These are phyloP conservation scores for Rhabdornis inornatus DNA, from an alignment of 2,113 vertebrate genomes.

Conservation along the genomic window DNA sequence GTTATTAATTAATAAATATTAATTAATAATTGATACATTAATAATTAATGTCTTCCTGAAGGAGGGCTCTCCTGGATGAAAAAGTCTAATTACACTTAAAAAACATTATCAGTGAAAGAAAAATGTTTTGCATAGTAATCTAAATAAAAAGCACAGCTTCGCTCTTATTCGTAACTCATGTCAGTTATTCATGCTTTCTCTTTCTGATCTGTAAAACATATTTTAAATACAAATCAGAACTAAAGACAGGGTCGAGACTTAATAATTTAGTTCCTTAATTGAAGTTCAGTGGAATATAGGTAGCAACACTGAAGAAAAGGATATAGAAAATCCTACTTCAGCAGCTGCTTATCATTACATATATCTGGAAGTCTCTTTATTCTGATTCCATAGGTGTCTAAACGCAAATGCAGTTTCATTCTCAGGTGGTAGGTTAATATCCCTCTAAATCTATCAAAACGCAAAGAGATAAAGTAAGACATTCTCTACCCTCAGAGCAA, in stretches of 20 bases:
- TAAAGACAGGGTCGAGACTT: conserved; percentile 20
- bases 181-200: not conserved
- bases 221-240: conserved; percentile 35
- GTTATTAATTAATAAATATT: not conserved
- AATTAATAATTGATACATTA: not conserved
- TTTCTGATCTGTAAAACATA: not conserved
- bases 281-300: conserved; percentile 8
- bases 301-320: not conserved
- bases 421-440: not conserved
- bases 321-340: conserved; percentile 25
- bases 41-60: not conserved
- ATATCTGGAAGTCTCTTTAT: not conserved
- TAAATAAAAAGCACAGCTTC: conserved; percentile 13
- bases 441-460: not conserved
- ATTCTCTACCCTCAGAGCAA: not conserved
- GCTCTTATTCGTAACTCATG: not conserved
- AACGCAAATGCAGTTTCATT: not conserved
- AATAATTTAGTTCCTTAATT: conserved; percentile 34
- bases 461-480: not conserved
- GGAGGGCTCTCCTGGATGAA: not conserved
- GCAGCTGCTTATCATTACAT: not conserved
- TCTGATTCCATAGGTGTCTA: not conserved
- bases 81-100: not conserved
- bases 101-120: conserved; percentile 6
- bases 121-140: conserved; percentile 33